These are phyloP conservation scores for Drosophila mayaguana DNA, from an alignment of 2,888 invertebrate genomes.

Conservation along the genomic window DNA sequence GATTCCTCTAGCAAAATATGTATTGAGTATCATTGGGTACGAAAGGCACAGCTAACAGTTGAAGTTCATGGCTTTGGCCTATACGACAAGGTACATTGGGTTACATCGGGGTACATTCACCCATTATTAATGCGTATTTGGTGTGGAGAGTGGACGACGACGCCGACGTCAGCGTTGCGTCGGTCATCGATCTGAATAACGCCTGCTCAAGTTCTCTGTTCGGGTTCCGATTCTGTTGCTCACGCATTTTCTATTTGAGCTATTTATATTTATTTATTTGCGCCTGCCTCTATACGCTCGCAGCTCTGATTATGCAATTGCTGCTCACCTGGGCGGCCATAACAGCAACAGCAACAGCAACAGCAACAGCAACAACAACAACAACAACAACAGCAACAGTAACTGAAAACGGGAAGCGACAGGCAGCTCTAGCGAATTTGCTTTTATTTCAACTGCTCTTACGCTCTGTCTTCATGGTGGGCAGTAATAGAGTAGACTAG, in stretches of 20 bases:
- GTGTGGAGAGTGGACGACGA: neutral
- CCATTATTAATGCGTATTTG: slow-evolving; percentile 52
- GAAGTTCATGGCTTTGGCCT: neutral
- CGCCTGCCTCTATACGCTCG: slow-evolving; percentile 43
- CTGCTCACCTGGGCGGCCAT: slow-evolving; percentile 52
- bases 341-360: neutral
- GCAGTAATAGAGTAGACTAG: slow-evolving; percentile 19
- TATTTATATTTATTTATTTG: slow-evolving; percentile 70
- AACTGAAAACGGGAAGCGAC: slow-evolving; percentile 29
- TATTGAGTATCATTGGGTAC: neutral
- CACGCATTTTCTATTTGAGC: slow-evolving; percentile 70
- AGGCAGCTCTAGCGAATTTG: slow-evolving; percentile 11
- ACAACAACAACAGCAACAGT: neutral
- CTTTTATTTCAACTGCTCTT: slow-evolving; percentile 8
- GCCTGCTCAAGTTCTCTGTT: slow-evolving; percentile 34
- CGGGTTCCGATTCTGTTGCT: slow-evolving; percentile 36
- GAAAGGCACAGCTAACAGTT: neutral
- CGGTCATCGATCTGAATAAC: slow-evolving; percentile 82
- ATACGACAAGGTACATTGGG: slow-evolving; percentile 4
- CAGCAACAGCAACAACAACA: neutral
- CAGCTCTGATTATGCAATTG: slow-evolving; percentile 57
- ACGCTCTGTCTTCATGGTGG: slow-evolving; percentile 26
- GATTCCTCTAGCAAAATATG: too few relatives aligned
- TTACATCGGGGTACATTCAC: slow-evolving; percentile 21
- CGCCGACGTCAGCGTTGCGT: slow-evolving; percentile 40